Base-by-base conservation (phyloP, 2,888 invertebrate genomes). In the Falcaria lacertinaria region DNA sequence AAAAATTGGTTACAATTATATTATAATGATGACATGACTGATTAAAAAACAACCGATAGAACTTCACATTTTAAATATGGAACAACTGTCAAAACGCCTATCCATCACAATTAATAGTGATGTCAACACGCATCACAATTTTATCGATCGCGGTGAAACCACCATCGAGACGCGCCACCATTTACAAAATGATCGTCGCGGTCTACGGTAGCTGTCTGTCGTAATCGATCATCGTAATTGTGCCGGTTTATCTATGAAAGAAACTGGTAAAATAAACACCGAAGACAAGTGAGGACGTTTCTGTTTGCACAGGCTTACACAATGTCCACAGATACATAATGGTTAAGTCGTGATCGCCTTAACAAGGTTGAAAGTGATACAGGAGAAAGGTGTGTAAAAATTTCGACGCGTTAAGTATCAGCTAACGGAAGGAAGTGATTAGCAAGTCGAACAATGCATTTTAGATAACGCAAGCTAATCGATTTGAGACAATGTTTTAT, bases 171-270 rank as follows among this genome's bases (percentile, higher is more conserved):
- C 54, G 52, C 41, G 52, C 48, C 52, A 57, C 60, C 64, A 56
- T 57, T 57, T 60, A 57, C 65, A 75, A 73, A 75, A 74, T 74
- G 64, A 74, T 69, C 73, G 62, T 69, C 73, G 77, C 67, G 51
- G 52, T 53, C 60, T 49, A 58, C 65, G 63, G 75, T 72, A 72
- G 77, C 66, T 42, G 54, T 60, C 63, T 72, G 71, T 71, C 74
- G 71, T 75, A 68, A 86, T 86, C 82, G 74, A 85, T 87, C 84
- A 86, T 73, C 57, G 60, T 77, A 74, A 79, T 70, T 65, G 69
- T 57, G 50, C 56, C 49, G 64, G 64, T 64, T 37, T 74, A 75
- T 70, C 67, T 64, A 56, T 55, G 15, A 14, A 22, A 60, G 56
- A 52, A 52, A 52, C 52, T 57, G 60, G 60, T 67, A 69, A 70